Base-by-base conservation (phyloP, 2,888 invertebrate genomes). In the Sussaba pulchella region DNA sequence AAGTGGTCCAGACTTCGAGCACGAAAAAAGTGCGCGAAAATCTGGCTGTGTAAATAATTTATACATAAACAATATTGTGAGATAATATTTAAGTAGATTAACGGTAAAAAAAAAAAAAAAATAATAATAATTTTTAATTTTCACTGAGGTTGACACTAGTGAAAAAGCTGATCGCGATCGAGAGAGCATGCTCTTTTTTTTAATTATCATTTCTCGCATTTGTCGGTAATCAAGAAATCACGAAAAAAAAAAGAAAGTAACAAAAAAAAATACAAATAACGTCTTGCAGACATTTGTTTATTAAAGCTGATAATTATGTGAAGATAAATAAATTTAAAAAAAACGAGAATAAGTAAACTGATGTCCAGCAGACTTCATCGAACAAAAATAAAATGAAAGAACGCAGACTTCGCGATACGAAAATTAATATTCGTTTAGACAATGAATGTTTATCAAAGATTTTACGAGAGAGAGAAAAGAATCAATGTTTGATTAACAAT, bases 11-110 rank as follows among this genome's bases (percentile, higher is more conserved):
- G 59, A 19, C 26, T 69, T 61, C 12, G 57, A 63, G 61, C 50
- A 43, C 39, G 17, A 19, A 39, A 12, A 41, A 43, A 8, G 17
- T 21, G 52, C 41, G 77, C 50, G 50, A 59, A 59, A 43, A 59
- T 50, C 59, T 57, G 77, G 70, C 52, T 64, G 63, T 81, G 81
- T 81, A 81, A 57, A 81, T 81, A 57, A 57, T 57, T 57, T 57
- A 81, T 70, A 70, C 77, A 81, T 77, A 81, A 64, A 81, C 70
- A 77, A 77, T 41, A 77, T 64, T 77, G 76, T 72, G 69, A 81
- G 47, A 73, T 77, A 77, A 72, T 70, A 74, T 81, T 81, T 77
- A 81, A 81, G 77, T 81, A 81, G 81, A 57, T 59, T 73, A 77
- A 36, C 21, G 31, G n/a, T n/a, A n/a, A n/a, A n/a, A n/a, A n/a